Evolutionary conservation across 2,797 vertebrate genomes (phyloP).

Genomic region (Rhabdophis nuchalis): DNA sequence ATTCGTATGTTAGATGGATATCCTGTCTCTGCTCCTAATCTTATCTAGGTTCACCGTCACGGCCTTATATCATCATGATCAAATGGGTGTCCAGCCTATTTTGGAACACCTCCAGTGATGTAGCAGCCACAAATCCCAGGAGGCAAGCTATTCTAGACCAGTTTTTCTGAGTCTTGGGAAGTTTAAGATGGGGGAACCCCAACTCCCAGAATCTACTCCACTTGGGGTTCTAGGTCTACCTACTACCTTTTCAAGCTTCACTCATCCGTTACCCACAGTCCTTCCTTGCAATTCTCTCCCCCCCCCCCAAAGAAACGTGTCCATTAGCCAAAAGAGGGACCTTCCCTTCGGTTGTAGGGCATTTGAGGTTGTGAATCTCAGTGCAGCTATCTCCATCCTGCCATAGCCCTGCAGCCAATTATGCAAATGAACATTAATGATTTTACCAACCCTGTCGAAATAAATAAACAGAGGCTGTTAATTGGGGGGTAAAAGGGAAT

Average conservation of each 20-base stretch:
- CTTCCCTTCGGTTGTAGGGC: neutral
- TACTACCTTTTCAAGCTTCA: neutral
- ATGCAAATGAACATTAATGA: slow-evolving; percentile 29
- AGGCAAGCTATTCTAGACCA: neutral
- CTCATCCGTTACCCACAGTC: neutral
- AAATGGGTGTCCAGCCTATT: neutral
- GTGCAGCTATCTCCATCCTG: neutral
- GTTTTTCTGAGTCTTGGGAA: neutral
- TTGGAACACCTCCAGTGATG: neutral
- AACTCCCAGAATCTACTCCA: neutral
- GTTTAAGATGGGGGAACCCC: neutral
- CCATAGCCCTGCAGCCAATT: neutral
- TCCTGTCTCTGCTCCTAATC: too few species aligned
- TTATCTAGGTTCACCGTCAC: too few species aligned
- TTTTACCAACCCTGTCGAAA: slow-evolving; percentile 36
- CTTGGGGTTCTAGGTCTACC: neutral
- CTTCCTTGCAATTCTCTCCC: neutral
- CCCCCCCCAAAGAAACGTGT: neutral
- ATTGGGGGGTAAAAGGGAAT: slow-evolving; percentile 33
- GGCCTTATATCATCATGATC: neutral
- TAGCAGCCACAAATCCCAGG: neutral
- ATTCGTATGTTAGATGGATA: too few species aligned
- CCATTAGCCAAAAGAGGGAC: neutral
- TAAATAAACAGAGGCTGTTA: slow-evolving; percentile 44
- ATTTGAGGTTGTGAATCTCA: neutral